A percentile compares a stretch with the other conserved stretches of the same genome.
These are phyloP conservation scores for Erpornis zantholeuca DNA, from an alignment of 2,113 vertebrate genomes.

Conservation along the genomic window DNA sequence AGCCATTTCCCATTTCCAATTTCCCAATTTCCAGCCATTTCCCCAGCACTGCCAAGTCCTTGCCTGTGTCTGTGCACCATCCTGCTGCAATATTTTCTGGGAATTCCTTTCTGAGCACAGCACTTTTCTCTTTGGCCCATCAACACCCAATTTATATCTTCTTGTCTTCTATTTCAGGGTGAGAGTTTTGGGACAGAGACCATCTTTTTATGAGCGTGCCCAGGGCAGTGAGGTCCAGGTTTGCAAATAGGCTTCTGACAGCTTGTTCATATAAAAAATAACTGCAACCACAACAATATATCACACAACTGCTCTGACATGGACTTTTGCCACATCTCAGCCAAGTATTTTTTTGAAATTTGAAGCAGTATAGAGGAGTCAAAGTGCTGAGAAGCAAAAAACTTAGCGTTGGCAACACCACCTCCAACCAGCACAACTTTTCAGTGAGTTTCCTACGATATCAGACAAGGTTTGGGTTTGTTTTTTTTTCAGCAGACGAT, in stretches of 20 bases:
- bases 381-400: slow-evolving; percentile 10
- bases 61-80: background rate
- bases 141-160: background rate
- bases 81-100: background rate
- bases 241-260: slow-evolving; percentile 23
- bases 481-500: background rate
- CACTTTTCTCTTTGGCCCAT: background rate
- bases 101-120: background rate
- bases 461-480: background rate
- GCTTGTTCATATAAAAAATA: background rate
- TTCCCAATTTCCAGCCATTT: background rate
- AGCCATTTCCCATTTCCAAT: background rate
- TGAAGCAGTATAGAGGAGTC: background rate
- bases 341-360: background rate
- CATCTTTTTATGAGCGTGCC: background rate
- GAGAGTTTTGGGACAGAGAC: slow-evolving; percentile 2
- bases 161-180: background rate
- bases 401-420: background rate
- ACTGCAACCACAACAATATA: background rate
- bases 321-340: background rate
- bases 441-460: background rate
- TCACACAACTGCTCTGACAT: background rate
- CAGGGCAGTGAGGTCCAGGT: background rate
- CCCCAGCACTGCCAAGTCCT: background rate
- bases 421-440: background rate